Percentiles rank a stretch among this genome's conserved stretches.
phyloP scores from a whole-genome alignment of 1,140 invertebrate species.

The Himalopsyche phryganea region DNA sequence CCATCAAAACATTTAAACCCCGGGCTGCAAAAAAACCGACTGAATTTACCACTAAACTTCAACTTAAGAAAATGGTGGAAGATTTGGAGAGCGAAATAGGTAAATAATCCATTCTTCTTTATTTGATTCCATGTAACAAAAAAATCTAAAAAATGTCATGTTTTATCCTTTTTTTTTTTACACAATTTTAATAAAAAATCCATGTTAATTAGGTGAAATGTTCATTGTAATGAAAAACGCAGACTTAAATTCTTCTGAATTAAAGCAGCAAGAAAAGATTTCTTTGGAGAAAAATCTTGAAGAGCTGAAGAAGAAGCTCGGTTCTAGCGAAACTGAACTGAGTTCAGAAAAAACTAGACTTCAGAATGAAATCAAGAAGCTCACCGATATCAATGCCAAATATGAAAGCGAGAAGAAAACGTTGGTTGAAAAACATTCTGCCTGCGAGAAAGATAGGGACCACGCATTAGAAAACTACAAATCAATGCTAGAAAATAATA shows the following conservation, averaged over 20 bases:
- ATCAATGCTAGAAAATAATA: constrained; percentile 52
- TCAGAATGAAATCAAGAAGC: constrained; percentile 52
- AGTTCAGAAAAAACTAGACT: constrained; percentile 52
- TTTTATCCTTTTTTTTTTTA: too few relatives aligned
- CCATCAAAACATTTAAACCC: constrained; percentile 61
- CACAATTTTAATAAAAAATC: too few relatives aligned
- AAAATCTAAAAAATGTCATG: neutral
- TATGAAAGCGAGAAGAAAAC: constrained; percentile 47
- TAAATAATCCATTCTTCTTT: constrained; percentile 46
- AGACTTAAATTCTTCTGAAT: constrained; percentile 53
- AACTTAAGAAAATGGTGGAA: constrained; percentile 73
- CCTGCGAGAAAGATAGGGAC: constrained; percentile 43
- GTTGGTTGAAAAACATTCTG: constrained; percentile 51
- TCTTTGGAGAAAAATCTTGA: constrained; percentile 50
- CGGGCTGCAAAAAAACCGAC: constrained; percentile 65
- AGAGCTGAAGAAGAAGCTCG: constrained; percentile 49
- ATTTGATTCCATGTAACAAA: too few relatives aligned
- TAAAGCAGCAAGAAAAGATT: constrained; percentile 45
- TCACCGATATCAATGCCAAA: constrained; percentile 48
- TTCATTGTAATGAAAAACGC: constrained; percentile 59
- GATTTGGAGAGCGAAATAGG: constrained; percentile 77
- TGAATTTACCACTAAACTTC: constrained; percentile 65
- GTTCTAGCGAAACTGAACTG: constrained; percentile 47
- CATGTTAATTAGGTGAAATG: constrained; percentile 67
- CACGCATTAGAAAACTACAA: constrained; percentile 41